These are phyloP conservation scores for Drosophila sp. DNA, from an alignment of 1,140 invertebrate species.

Conservation along the genomic window DNA sequence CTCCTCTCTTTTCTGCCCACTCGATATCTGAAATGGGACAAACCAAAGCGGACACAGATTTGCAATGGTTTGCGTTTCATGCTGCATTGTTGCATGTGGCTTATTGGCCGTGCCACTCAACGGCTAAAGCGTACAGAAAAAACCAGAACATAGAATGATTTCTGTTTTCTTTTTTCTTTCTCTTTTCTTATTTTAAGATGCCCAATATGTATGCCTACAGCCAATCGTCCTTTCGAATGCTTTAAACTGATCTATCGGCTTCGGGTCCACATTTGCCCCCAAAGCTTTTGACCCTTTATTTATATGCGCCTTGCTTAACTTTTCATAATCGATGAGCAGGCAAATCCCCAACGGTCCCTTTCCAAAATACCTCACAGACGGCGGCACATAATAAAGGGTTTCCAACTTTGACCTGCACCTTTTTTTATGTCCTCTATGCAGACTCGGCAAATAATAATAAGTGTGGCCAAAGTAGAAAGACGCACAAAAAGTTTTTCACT, in stretches of 20 bases:
- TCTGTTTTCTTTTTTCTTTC: background rate
- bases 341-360: constrained; percentile 41
- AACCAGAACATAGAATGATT: background rate
- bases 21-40: background rate
- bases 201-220: constrained; percentile 4
- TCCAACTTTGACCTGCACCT: constrained; percentile 71
- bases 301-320: constrained; percentile 54
- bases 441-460: constrained; percentile 64
- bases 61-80: background rate
- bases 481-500: constrained; percentile 45
- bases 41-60: background rate
- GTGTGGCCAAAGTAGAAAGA: constrained; percentile 54
- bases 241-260: constrained; percentile 20
- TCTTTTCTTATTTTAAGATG: background rate
- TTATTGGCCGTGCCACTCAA: background rate
- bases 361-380: constrained; percentile 30
- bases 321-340: constrained; percentile 76
- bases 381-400: constrained; percentile 69
- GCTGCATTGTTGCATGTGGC: constrained; percentile 14
- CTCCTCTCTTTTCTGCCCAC: background rate
- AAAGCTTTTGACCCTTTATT: constrained; percentile 55
- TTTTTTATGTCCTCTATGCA: constrained; percentile 52
- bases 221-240: background rate
- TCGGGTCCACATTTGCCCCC: constrained; percentile 19
- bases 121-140: no score